A percentile compares a stretch with the other conserved stretches of the same genome.
phyloP scores from a whole-genome alignment of 1,140 invertebrate genomes.

The Hyposmocoma kahamanoa region DNA sequence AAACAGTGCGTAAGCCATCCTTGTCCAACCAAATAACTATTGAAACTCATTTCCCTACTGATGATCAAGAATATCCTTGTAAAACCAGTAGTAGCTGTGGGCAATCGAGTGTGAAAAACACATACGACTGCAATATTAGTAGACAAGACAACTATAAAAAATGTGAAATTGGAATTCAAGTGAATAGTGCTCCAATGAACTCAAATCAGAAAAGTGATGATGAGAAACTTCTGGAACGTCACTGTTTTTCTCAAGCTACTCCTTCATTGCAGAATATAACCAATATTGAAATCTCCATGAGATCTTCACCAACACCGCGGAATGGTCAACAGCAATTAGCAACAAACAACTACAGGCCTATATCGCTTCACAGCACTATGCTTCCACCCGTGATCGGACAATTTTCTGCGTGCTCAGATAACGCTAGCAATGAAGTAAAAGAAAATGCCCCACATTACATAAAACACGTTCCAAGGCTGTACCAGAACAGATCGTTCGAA shows the following conservation, averaged over 20 bases:
- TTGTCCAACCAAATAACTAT: slow-evolving; percentile 55
- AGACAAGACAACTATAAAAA: slow-evolving; percentile 28
- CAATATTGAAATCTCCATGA: slow-evolving; percentile 66
- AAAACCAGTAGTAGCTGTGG: slow-evolving; percentile 26
- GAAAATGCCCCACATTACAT: slow-evolving; percentile 60
- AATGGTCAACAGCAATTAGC: slow-evolving; percentile 28
- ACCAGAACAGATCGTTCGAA: slow-evolving; percentile 66
- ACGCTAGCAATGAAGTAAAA: slow-evolving; percentile 56
- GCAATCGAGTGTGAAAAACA: slow-evolving; percentile 6
- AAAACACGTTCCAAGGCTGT: slow-evolving; percentile 56
- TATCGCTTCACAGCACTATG: slow-evolving; percentile 53
- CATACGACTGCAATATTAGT: background rate
- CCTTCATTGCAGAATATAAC: slow-evolving; percentile 68
- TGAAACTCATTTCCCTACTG: slow-evolving; percentile 60
- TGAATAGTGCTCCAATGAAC: slow-evolving; percentile 37
- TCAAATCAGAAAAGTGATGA: slow-evolving; percentile 70
- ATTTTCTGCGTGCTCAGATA: slow-evolving; percentile 37
- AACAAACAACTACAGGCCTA: slow-evolving; percentile 61
- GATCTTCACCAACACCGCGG: slow-evolving; percentile 44
- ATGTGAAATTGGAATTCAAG: slow-evolving; percentile 53
- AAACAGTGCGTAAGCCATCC: slow-evolving; percentile 56
- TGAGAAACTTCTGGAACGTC: slow-evolving; percentile 67
- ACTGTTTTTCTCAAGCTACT: slow-evolving; percentile 41
- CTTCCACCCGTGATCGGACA: slow-evolving; percentile 30
- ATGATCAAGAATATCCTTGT: slow-evolving; percentile 38